Percentiles rank a stretch among this genome's conserved stretches.
Conservation (phyloP, 2,113 vertebrate species). For the Rana temporaria region DNA sequence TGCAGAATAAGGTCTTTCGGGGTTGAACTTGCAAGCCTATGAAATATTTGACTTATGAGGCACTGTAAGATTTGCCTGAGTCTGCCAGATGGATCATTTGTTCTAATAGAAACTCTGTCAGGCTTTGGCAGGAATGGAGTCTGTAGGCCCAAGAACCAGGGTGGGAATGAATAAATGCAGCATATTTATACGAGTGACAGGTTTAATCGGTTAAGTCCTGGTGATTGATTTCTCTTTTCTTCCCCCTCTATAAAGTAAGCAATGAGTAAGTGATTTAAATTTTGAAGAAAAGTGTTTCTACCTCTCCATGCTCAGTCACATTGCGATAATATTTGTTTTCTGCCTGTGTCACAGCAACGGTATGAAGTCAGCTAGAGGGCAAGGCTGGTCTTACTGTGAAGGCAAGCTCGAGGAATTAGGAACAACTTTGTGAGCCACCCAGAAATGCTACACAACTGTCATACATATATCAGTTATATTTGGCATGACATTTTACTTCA, state of each 20-base stretch:
- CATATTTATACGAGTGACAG: slow-evolving; percentile 24
- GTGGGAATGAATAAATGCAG: slow-evolving; percentile 40
- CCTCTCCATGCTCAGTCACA: slow-evolving; percentile 8
- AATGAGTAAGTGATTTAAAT: slow-evolving; percentile 5
- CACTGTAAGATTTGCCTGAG: slow-evolving; percentile 1
- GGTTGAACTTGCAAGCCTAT: slow-evolving; percentile 19
- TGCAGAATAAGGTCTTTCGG: slow-evolving; percentile 5
- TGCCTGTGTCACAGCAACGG: slow-evolving; percentile 34
- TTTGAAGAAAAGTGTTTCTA: background rate
- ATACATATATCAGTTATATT: no score
- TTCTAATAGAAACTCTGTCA: slow-evolving; percentile 23
- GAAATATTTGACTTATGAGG: slow-evolving; percentile 39
- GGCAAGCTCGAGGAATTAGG: background rate
- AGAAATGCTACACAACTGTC: no score
- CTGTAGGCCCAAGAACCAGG: slow-evolving; percentile 4
- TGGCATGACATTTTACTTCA: no score
- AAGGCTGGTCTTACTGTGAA: background rate
- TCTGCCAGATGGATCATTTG: background rate
- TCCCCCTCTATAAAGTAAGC: background rate
- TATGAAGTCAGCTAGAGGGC: background rate
- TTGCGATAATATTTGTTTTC: slow-evolving; percentile 35
- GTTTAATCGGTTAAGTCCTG: slow-evolving; percentile 35
- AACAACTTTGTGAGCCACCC: background rate
- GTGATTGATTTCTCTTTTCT: slow-evolving; percentile 28
- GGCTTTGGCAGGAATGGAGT: slow-evolving; percentile 24